Base-by-base conservation (phyloP, 2,113 vertebrate genomes). In the Eublepharis macularius region DNA sequence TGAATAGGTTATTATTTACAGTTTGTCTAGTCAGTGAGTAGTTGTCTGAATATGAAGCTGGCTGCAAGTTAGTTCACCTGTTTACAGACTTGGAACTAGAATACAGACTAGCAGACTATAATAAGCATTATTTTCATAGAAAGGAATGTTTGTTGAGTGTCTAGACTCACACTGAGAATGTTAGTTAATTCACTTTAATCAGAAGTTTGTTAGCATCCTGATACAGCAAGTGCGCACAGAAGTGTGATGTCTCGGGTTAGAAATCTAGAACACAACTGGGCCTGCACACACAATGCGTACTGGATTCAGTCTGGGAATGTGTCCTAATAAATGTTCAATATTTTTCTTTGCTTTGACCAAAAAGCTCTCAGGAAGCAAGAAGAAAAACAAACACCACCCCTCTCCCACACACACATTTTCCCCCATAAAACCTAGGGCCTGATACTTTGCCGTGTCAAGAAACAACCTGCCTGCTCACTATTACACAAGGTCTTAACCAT, bases 171-270 rank as follows among this genome's bases (percentile, higher is more conserved):
- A 12, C 32, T 54, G 12, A 72, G 54, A 66, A 47, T 47, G 60
- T 63, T 11, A 34, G 43, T 51, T 41, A 76, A 78, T 84, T 84
- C 13, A 57, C 26, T 84, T 77, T 69, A 84, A 77, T n/a, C 24
- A 6, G 57, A 54, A 77, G 69, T 36, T 41, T 21, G 34, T 36
- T 39, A 21, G 1, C 47, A 68, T 68, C 47, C 36, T 68, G 45
- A 76, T 66, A 11, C 47, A 69, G 21, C n/a, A 68, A 70, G 47
- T 41, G 29, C 29, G 29, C 11, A 78, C 2, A 65, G 75, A 83
- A 75, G 13, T n/a, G 7, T 83, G 39, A 6, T 29, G 32, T 76
- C 57, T 9, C 36, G 26, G 21, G 17, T 41, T 41, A 54, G 69
- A 24, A 76, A 68, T 34, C 8, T 47, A 47, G 57, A 45, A 76